A percentile compares a stretch with the other conserved stretches of the same genome.
Conservation (phyloP, 2,113 vertebrate species). For the Chloropsis hardwickii region DNA sequence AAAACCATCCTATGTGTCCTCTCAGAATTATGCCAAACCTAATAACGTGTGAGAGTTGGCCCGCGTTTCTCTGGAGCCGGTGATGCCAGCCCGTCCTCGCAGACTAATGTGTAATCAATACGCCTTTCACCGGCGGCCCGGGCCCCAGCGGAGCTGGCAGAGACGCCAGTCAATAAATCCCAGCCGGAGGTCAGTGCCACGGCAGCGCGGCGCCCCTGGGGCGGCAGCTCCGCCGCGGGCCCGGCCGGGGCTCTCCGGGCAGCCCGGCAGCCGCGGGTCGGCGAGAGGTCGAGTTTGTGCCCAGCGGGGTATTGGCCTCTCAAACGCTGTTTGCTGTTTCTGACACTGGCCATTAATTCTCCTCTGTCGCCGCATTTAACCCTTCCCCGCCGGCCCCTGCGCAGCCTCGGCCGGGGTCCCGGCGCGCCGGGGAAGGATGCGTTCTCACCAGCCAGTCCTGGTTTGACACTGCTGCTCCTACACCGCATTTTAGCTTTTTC, state of each 20-base stretch:
- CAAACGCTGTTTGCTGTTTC: not conserved
- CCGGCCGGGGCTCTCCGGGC: not conserved
- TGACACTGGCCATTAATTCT: slow-evolving; percentile 52
- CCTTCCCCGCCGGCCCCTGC: not conserved
- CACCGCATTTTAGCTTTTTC: not conserved
- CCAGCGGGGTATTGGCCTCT: slow-evolving; percentile 17
- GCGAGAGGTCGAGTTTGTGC: slow-evolving; percentile 26
- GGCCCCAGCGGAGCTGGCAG: slow-evolving; percentile 15
- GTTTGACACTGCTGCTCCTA: not conserved
- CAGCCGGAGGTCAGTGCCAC: slow-evolving; percentile 2
- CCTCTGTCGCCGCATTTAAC: not conserved
- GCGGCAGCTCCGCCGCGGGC: not conserved
- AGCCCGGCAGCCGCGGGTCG: slow-evolving; percentile 35
- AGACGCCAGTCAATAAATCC: slow-evolving; percentile 34
- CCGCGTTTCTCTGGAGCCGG: not conserved
- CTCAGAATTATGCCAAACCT: slow-evolving; percentile 53
- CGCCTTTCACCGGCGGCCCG: slow-evolving; percentile 20
- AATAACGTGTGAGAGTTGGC: slow-evolving; percentile 25
- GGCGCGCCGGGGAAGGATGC: accelerated
- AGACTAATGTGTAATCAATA: slow-evolving; percentile 68
- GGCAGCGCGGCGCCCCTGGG: not conserved
- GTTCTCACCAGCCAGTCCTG: accelerated
- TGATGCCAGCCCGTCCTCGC: not conserved
- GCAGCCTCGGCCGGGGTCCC: accelerated
- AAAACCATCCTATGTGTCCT: slow-evolving; percentile 46